phyloP scores from a whole-genome alignment of 2,113 vertebrate species.

The Forbesichthys papilliferus region DNA sequence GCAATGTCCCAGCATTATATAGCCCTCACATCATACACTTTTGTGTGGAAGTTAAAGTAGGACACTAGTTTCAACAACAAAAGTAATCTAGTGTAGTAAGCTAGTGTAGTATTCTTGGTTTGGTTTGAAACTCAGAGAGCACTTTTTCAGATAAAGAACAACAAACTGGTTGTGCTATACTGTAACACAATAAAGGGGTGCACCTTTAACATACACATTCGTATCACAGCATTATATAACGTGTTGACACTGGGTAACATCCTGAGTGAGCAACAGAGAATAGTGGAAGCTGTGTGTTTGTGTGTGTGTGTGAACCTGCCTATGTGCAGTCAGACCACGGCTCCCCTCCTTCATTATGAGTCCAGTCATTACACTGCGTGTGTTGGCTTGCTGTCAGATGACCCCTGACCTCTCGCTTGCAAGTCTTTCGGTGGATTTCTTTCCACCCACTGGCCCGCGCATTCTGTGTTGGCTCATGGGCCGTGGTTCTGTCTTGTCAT shows the following conservation, averaged over 20 bases:
- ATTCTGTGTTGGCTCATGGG: conserved; percentile 44
- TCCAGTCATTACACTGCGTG: conserved; percentile 42
- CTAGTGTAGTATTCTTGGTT: too few relatives aligned
- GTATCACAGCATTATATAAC: not conserved
- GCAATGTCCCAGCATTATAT: too few relatives aligned
- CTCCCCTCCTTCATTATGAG: conserved; percentile 55
- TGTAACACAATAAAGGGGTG: too few relatives aligned
- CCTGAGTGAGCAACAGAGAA: too few relatives aligned
- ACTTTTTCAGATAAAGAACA: not conserved
- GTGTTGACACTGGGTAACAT: not conserved
- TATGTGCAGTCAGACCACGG: conserved; percentile 31
- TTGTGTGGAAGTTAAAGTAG: too few relatives aligned
- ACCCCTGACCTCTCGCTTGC: conserved; percentile 33
- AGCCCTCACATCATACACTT: too few relatives aligned
- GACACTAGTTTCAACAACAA: too few relatives aligned
- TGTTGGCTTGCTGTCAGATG: conserved; percentile 37
- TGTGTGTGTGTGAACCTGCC: not conserved
- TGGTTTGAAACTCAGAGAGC: not conserved
- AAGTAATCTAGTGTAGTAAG: too few relatives aligned
- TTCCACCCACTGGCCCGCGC: conserved; percentile 43
- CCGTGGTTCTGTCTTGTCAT: conserved; percentile 3
- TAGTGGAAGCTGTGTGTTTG: too few relatives aligned
- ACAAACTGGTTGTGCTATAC: too few relatives aligned
- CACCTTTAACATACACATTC: not conserved
- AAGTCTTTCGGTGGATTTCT: conserved; percentile 42